Conservation (phyloP, 2,888 invertebrate genomes). For the Monoplex corrugatus region DNA sequence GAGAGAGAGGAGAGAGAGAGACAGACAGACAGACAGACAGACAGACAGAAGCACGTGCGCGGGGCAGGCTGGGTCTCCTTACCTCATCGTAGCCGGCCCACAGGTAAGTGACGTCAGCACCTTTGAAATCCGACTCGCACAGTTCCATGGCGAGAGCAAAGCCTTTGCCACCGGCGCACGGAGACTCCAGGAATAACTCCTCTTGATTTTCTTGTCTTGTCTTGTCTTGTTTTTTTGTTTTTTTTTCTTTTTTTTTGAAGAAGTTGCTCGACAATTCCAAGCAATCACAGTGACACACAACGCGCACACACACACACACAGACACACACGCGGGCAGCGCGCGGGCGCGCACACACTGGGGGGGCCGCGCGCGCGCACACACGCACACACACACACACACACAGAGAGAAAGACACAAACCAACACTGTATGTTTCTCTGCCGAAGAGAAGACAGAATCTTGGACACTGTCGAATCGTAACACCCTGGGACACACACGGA, state of each 20-base stretch:
- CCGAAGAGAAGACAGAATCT: too few relatives aligned
- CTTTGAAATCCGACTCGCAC: slow-evolving; percentile 46
- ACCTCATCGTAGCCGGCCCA: slow-evolving; percentile 41
- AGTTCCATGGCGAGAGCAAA: slow-evolving; percentile 23
- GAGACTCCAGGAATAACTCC: too few relatives aligned
- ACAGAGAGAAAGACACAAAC: background rate
- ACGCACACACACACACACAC: background rate
- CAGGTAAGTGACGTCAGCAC: slow-evolving; percentile 39
- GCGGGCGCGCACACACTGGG: background rate
- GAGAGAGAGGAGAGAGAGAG: too few relatives aligned
- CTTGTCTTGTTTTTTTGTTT: background rate
- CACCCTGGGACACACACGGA: too few relatives aligned
- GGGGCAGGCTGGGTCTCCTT: too few relatives aligned
- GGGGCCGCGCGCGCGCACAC: background rate
- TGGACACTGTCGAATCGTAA: too few relatives aligned
- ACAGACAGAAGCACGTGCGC: too few relatives aligned
- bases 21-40: too few relatives aligned
- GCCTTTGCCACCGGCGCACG: too few relatives aligned
- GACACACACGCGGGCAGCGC: background rate
- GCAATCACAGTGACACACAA: background rate
- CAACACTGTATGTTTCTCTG: too few relatives aligned
- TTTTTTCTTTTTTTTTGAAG: background rate
- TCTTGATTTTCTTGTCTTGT: background rate
- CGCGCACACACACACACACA: background rate
- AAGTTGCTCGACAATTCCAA: background rate